Base-by-base conservation (phyloP, 1,140 invertebrate genomes). In the Drepana arcuata region DNA sequence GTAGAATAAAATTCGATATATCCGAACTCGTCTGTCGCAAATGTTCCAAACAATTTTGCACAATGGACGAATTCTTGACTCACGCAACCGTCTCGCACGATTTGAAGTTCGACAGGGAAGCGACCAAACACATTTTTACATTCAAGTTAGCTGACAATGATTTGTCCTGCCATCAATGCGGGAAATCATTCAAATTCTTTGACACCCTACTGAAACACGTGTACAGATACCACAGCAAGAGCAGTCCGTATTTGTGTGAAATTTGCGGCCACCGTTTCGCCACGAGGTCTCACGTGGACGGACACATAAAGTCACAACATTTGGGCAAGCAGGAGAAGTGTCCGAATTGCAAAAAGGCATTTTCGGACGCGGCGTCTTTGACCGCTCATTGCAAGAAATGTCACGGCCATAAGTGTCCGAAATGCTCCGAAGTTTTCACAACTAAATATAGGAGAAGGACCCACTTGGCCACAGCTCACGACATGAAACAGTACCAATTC, bases 381-480 rank as follows among this genome's bases (percentile, higher is more conserved):
- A 52, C n/a, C n/a, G n/a, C n/a, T n/a, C n/a, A n/a, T n/a, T n/a
- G n/a, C n/a, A n/a, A n/a, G n/a, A 43, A 25, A 16, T 29, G 9
- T 1, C 14, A 41, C 1, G 13, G 11, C n/a, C 14, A 40, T 7
- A 49, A 49, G 18, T 49, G 46, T 7, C 40, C 40, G 1, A 68
- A 67, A 18, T 71, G 67, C 26, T 48, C 57, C 0, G 51, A 62
- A 15, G 30, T 64, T n/a, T 48, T 71, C 1, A 26, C 41, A 0
- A 67, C 45, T 16, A 45, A 38, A 6, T 74, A 71, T 36, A 35
- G 61, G 5, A 63, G 50, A 14, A 56, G 59, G 27, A 52, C 46
- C 1, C 70, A 74, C 26, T 35, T 74, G 10, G 65, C 60, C 3
- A n/a, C 51, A 1, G 60, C 62, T 0, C 70, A 74, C 23, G 65